These are phyloP conservation scores for Butorides virescens DNA, from an alignment of 2,113 vertebrate species.

Conservation along the genomic window DNA sequence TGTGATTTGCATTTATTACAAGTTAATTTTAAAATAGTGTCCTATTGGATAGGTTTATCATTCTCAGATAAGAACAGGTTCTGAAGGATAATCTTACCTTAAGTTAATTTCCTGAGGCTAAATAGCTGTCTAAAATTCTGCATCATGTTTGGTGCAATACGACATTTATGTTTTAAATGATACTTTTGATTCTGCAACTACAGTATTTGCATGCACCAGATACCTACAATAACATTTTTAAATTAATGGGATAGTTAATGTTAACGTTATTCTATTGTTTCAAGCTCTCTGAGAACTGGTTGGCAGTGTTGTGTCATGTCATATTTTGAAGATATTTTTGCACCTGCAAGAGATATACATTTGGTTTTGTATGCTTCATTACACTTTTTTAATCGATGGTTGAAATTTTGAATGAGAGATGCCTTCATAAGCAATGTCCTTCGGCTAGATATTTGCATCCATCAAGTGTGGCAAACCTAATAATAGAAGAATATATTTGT, in stretches of 20 bases:
- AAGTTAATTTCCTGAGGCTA: not conserved
- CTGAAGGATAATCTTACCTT: not conserved
- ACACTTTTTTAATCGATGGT: not conserved
- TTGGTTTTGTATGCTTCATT: not conserved
- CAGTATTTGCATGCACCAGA: not conserved
- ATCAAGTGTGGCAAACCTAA: not conserved
- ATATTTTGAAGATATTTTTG: not conserved
- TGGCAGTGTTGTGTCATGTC: not conserved
- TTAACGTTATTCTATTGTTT: not conserved
- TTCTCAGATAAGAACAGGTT: not conserved
- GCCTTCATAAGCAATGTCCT: not conserved
- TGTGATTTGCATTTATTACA: not conserved
- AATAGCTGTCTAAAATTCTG: not conserved
- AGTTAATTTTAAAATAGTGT: not conserved
- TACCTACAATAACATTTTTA: not conserved
- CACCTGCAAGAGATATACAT: not conserved
- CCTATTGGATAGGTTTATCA: not conserved
- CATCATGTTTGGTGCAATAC: not conserved
- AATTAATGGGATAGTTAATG: not conserved
- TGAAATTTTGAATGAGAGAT: not conserved
- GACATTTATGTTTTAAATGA: not conserved
- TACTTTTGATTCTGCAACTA: not conserved
- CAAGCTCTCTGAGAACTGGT: not conserved
- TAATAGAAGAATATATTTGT: not conserved
- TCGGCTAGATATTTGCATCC: not conserved